Evolutionary conservation across 2,797 vertebrate species (phyloP).

Genomic region (Sebastes umbrosus): DNA sequence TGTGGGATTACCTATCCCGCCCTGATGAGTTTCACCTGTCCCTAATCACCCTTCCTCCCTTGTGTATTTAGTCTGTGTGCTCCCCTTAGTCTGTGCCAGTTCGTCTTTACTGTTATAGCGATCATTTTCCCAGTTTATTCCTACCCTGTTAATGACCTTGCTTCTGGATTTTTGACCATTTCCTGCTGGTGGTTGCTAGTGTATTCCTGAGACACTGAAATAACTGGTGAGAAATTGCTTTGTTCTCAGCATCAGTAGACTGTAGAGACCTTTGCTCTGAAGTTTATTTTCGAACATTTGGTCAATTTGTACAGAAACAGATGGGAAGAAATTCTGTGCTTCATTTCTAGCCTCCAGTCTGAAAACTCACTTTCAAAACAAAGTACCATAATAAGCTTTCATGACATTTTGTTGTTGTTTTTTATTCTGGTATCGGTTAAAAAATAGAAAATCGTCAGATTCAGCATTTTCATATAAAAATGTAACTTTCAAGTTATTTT

Average conservation of each 20-base stretch:
- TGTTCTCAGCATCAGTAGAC: not conserved
- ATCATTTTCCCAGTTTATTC: too few relatives aligned
- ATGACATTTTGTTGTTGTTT: not conserved
- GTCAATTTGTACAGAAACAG: not conserved
- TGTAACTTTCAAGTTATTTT: conserved; percentile 10
- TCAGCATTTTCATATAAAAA: conserved; percentile 11
- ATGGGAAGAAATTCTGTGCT: not conserved
- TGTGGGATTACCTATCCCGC: too few relatives aligned
- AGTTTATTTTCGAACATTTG: not conserved
- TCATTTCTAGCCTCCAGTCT: not conserved
- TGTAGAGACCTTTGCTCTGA: not conserved
- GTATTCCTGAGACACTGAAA: too few relatives aligned
- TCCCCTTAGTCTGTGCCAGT: too few relatives aligned
- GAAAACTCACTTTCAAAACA: not conserved
- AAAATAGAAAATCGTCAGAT: conserved; percentile 22
- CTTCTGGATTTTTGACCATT: too few relatives aligned
- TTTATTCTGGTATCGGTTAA: conserved; percentile 3
- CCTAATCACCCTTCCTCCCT: too few relatives aligned
- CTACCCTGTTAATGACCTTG: too few relatives aligned
- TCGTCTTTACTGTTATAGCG: too few relatives aligned
- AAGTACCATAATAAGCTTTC: not conserved
- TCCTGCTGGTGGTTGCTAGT: too few relatives aligned
- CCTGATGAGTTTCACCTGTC: too few relatives aligned
- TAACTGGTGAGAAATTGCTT: not conserved
- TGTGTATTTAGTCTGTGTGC: too few relatives aligned